These are phyloP conservation scores for Pediacus dermestoides DNA, from an alignment of 2,888 invertebrate genomes.

Conservation along the genomic window DNA sequence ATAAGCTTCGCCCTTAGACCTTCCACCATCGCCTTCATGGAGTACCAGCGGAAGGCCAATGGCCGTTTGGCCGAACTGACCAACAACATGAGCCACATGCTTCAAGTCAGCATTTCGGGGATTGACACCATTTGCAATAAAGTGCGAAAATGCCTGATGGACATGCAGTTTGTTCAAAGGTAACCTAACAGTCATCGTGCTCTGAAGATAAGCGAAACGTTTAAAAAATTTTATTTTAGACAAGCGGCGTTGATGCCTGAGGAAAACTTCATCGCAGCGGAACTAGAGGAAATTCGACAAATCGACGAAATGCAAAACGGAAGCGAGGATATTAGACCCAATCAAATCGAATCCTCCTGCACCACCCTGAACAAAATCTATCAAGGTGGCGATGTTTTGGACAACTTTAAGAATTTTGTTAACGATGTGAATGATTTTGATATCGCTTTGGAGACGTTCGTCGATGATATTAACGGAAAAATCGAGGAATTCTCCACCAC, in stretches of 20 bases:
- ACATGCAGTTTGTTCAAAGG: too few species aligned
- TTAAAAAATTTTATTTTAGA: too few species aligned
- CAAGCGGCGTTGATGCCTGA: too few species aligned
- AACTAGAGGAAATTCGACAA: background rate
- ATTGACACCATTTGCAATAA: constrained; percentile 34
- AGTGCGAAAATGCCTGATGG: constrained; percentile 29
- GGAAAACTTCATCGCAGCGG: too few species aligned
- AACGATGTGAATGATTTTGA: constrained; percentile 12
- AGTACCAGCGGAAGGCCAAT: constrained; percentile 28
- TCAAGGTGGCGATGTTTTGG: background rate
- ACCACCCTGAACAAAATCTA: too few species aligned
- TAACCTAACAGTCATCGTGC: too few species aligned
- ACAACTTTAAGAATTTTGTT: background rate
- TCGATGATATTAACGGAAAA: constrained; percentile 24
- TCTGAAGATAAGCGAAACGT: too few species aligned
- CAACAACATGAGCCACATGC: constrained; percentile 29
- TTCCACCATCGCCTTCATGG: constrained; percentile 11
- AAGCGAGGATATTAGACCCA: background rate
- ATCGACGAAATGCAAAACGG: constrained; percentile 1
- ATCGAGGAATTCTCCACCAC: constrained; percentile 20
- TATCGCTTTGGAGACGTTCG: constrained; percentile 21
- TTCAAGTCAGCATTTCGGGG: constrained; percentile 30
- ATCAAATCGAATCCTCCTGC: background rate
- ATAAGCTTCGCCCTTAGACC: constrained; percentile 5
- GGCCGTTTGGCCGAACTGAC: constrained; percentile 29